Conservation (phyloP, 1,140 invertebrate genomes). For the Hestina assimilis region DNA sequence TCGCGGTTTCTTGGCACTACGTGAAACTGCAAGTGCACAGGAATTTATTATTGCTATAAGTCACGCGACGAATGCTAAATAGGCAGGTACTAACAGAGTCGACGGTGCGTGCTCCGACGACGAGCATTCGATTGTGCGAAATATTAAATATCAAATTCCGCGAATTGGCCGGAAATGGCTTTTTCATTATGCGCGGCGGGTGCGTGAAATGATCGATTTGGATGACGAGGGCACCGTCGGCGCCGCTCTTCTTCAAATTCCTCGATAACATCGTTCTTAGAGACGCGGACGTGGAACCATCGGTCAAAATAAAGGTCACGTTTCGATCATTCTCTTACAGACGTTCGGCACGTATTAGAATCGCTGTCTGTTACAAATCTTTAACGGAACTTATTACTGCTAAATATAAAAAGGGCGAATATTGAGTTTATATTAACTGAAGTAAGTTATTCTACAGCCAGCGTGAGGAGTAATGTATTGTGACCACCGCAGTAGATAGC, state of each 20-base stretch:
- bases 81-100: conserved; percentile 31
- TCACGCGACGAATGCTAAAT: conserved; percentile 65
- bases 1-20: conserved; percentile 65
- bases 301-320: conserved; percentile 1
- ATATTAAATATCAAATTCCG: conserved; percentile 69
- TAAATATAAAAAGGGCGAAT: neutral
- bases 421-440: neutral
- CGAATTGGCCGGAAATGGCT: conserved; percentile 65
- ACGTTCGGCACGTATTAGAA: neutral
- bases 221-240: conserved; percentile 36
- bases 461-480: conserved; percentile 41
- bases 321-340: neutral
- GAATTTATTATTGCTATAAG: conserved; percentile 68
- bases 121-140: conserved; percentile 60
- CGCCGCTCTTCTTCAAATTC: conserved; percentile 43
- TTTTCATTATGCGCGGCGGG: conserved; percentile 64
- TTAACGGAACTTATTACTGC: neutral
- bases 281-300: conserved; percentile 9
- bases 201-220: conserved; percentile 66
- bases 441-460: conserved; percentile 43
- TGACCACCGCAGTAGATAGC: conserved; percentile 49
- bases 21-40: conserved; percentile 74
- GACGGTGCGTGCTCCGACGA: conserved; percentile 45
- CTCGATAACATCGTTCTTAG: conserved; percentile 50
- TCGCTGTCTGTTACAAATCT: neutral